Conservation (phyloP, 2,797 vertebrate species). For the Ambastaia sidthimunki region DNA sequence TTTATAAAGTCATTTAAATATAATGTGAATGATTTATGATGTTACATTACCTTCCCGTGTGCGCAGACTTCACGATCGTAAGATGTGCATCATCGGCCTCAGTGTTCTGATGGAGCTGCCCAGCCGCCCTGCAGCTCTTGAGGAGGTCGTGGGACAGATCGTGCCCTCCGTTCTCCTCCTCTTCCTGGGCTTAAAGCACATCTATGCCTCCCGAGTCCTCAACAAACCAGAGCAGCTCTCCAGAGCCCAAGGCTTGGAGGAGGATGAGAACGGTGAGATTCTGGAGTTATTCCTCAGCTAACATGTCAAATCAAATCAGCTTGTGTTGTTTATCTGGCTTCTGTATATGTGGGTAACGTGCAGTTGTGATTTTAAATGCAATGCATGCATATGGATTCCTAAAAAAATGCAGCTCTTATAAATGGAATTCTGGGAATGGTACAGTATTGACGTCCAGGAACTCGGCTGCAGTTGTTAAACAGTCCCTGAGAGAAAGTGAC, state of each 20-base stretch:
- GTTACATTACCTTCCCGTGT: too few relatives aligned
- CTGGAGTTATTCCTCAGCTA: background rate
- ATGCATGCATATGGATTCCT: too few relatives aligned
- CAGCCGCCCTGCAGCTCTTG: slow-evolving; percentile 84
- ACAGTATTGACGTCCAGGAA: too few relatives aligned
- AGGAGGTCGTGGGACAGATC: slow-evolving; percentile 86
- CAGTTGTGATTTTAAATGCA: too few relatives aligned
- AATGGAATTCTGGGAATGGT: too few relatives aligned
- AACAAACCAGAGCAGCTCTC: slow-evolving; percentile 80
- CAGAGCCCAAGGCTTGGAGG: slow-evolving; percentile 76
- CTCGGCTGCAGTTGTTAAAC: too few relatives aligned
- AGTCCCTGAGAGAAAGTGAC: too few relatives aligned
- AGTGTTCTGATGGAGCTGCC: slow-evolving; percentile 93
- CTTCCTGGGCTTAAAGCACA: slow-evolving; percentile 93
- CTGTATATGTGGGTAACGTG: background rate
- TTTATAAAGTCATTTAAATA: too few relatives aligned
- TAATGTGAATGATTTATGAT: too few relatives aligned
- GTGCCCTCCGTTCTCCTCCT: slow-evolving; percentile 93
- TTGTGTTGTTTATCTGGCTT: background rate
- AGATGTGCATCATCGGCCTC: slow-evolving; percentile 96
- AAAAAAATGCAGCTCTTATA: too few relatives aligned
- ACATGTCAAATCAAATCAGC: background rate
- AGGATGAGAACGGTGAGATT: slow-evolving; percentile 89
- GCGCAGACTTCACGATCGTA: slow-evolving; percentile 91
- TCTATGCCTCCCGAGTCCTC: slow-evolving; percentile 85